Base-by-base conservation (phyloP, 2,113 vertebrate species). In the Xiphias gladius region DNA sequence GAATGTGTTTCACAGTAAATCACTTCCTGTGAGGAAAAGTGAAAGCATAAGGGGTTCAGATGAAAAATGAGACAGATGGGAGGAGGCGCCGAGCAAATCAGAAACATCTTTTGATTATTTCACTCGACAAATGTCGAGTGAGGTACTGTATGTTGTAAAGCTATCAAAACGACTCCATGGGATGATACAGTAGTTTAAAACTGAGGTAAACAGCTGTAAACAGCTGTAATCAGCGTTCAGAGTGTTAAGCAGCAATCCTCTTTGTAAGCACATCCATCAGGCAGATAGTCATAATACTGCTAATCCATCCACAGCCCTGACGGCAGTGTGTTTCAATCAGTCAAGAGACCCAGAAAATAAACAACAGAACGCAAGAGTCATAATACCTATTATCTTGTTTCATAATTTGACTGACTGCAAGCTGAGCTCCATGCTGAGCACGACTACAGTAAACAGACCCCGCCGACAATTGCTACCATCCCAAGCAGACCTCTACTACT, bases 1-100 rank as follows among this genome's bases (percentile, higher is more conserved):
- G 88, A 91, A 91, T 80, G 80, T 70, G 86, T 93, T 77, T 86
- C 89, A 87, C 79, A 72, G 80, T 71, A 91, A 92, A 93, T 93
- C 87, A 84, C 87, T 90, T 88, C 67, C 82, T 87, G 79, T 82
- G 89, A 74, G 76, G 75, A 77, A 81, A 91, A 92, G 65, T 80
- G 68, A 86, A 88, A 88, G 83, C 76, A 22, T 24, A 32, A 74
- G 75, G 63, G 11, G 70, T 81, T 41, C 3, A 17, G 39, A 67
- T 71, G 79, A 48, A 62, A 61, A 79, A 26, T 55, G 26, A 63
- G 64, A 24, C 54, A 80, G 64, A 52, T 69, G 68, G 59, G 50
- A 50, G 65, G 37, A 1, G 55, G 35, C 7, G 20, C 20, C 9
- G 52, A 30, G 65, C 58, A 73, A 89, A 81, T 80, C 71, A 79